Base-by-base conservation (phyloP, 2,888 invertebrate species). In the Dendrolimus pini region DNA sequence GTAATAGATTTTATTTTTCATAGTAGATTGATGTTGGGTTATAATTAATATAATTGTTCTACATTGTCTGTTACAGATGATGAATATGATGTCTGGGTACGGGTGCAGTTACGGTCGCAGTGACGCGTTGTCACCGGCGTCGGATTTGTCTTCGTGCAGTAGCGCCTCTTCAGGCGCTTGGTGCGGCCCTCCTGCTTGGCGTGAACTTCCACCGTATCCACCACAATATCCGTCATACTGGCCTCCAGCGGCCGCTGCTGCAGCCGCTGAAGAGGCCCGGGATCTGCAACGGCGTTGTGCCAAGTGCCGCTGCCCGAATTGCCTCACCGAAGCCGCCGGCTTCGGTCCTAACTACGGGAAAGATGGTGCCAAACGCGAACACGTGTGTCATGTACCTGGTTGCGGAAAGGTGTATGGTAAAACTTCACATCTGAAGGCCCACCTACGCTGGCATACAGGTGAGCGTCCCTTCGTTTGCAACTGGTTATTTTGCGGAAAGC, bases 391-490 rank as follows among this genome's bases (percentile, higher is more conserved):
- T 81, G 94, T 96, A 53, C 95, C 96, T 1, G 97, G 96, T 54
- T 98, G 98, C 78, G 94, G 93, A 60, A 95, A 96, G 72, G 94
- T 97, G 13, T 99, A 98, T 83, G 97, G 96, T 12, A 98, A 98
- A 83, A 97, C 98, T 0, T 98, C 98, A 0, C 98, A 99, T 77
- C 83, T 99, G 62, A 97, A 97, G 83, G 97, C 97, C 0, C 97
- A 97, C 80, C 91, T 97, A 3, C 93, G 98, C 56, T 97, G 97
- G 97, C 98, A 98, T 77, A 96, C 96, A 0, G 97, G 97, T 0
- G 98, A 98, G 76, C 91, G 97, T 9, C 98, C 98, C 0, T 98
- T 97, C 77, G 93, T 95, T 1, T 98, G 98, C 84, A 94, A 94
- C 76, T 97, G 96, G 96, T 77, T 96, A 58, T 96, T 96, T 71